Evolutionary conservation across 1,140 invertebrate genomes (phyloP), one percentile per base, ranked within the genome.

Genomic region (Hylaeus anthracinus): DNA sequence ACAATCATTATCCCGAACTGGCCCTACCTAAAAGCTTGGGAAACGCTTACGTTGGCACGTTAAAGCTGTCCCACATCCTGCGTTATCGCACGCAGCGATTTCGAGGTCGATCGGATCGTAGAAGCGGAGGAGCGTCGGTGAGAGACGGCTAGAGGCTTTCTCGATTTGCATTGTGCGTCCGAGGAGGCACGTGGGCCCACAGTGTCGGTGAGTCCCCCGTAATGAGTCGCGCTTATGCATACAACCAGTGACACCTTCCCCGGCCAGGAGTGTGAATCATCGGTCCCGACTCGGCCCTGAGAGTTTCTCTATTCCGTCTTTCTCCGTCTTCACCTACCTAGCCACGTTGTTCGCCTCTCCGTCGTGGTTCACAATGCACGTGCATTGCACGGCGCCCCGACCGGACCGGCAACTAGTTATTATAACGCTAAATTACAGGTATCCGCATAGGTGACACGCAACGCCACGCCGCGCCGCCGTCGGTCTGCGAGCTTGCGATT

Each of bases 191-290:
- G 88, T 89, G 87, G 89, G 88, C 84, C 69, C 41, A 45, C 63
- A 82, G 64, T 78, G 79, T 72, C 67, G 84, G 74, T 45, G 80
- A 80, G 81, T 74, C 73, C 75, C n/a, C 71, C 79, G 84, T 91
- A 91, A 91, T 91, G 90, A 89, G 83, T 85, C 86, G 86, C 85
- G 83, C 79, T 90, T 91, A 92, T 92, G 90, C 90, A 90, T 90
- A 91, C 88, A 84, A 84, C 81, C 87, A 86, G 90, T 88, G 91
- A 92, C 90, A 92, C 90, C 91, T 92, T 92, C 90, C 87, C 83
- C 82, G 67, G 51, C 71, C 65, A 61, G 55, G 76, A 87, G 88
- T 77, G 87, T 92, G 91, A 92, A 90, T 92, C 91, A 92, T 91
- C 88, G 84, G 43, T 75, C 61, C 67, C 58, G 77, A 48, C 81